Conservation (phyloP, 2,113 vertebrate genomes). For the Haemorhous mexicanus region DNA sequence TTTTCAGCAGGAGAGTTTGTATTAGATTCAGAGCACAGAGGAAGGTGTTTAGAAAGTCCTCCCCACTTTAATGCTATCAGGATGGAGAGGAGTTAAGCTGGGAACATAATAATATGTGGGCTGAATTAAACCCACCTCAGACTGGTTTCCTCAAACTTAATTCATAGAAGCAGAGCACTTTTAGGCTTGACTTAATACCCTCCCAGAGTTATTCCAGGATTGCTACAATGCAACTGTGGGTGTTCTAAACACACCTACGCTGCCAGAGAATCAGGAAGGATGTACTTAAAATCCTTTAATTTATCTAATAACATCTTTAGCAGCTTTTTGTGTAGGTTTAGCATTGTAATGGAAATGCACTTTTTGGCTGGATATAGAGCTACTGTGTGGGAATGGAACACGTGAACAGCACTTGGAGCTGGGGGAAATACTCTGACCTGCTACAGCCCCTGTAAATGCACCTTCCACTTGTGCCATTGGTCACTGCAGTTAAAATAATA, state of each 20-base stretch:
- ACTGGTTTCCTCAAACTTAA: conserved; percentile 51
- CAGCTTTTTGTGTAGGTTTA: conserved; percentile 69
- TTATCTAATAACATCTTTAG: conserved; percentile 77
- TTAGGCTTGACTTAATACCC: conserved; percentile 60
- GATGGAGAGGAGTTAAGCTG: conserved; percentile 21
- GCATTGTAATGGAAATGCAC: conserved; percentile 69
- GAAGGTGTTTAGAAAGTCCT: conserved; percentile 12
- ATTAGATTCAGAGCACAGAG: conserved; percentile 44
- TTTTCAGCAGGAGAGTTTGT: background rate
- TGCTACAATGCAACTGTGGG: conserved; percentile 66
- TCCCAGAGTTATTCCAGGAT: conserved; percentile 53
- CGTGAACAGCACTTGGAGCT: background rate
- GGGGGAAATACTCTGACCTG: background rate
- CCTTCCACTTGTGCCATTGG: background rate
- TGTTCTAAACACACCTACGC: conserved; percentile 64
- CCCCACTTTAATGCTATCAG: conserved; percentile 7
- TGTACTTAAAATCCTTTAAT: conserved; percentile 75
- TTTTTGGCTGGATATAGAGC: conserved; percentile 42
- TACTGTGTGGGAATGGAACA: background rate
- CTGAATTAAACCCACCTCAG: conserved; percentile 47
- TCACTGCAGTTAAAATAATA: background rate
- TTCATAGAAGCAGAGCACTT: conserved; percentile 58
- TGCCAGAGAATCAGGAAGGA: conserved; percentile 71
- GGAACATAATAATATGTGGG: conserved; percentile 35
- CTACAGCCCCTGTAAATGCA: background rate